Evolutionary conservation across 1,140 invertebrate species (phyloP), one percentile per base, ranked within the genome.

Genomic region (Eufriesea mexicana): DNA sequence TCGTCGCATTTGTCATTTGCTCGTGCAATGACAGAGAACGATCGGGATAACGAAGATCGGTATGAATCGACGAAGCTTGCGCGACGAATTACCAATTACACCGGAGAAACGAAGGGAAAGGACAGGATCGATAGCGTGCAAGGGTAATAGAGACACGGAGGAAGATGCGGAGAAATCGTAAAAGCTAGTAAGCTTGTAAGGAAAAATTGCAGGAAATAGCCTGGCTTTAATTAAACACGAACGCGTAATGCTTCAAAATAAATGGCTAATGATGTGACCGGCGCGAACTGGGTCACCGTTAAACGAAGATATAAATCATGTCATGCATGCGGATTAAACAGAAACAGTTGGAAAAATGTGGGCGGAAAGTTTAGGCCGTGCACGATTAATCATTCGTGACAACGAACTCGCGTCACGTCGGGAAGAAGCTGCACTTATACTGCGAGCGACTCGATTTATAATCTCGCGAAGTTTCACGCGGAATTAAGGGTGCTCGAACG

Each of bases 301-400:
- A 68, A 82, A 82, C 68, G 79, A 75, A 82, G 62, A 76, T 82
- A 67, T 82, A 82, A 82, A 82, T 82, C 79, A 82, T 75, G 73
- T n/a, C 72, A 54, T 42, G 79, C 51, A 57, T 82, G 59, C 79
- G 62, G 79, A 82, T 76, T 82, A 76, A 82, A 82, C 62, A 82
- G 79, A 81, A 75, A 66, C 72, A 76, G 62, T 54, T 25, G 79
- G 73, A 82, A 76, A 76, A 82, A 82, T 82, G 79, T 66, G 68
- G 14, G 54, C 25, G 20, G 25, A 14, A 82, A 82, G 54, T 82
- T 82, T 76, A 16, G 51, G 35, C n/a, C 25, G 28, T 2, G 62
- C 25, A n/a, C 79, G 64, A 76, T 82, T 82, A 76, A 82, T 82
- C 79, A 82, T 28, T 23, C 0, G 72, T 47, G 71, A 76, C 79